phyloP scores from a whole-genome alignment of 2,113 vertebrate species.

The Isurus oxyrinchus region DNA sequence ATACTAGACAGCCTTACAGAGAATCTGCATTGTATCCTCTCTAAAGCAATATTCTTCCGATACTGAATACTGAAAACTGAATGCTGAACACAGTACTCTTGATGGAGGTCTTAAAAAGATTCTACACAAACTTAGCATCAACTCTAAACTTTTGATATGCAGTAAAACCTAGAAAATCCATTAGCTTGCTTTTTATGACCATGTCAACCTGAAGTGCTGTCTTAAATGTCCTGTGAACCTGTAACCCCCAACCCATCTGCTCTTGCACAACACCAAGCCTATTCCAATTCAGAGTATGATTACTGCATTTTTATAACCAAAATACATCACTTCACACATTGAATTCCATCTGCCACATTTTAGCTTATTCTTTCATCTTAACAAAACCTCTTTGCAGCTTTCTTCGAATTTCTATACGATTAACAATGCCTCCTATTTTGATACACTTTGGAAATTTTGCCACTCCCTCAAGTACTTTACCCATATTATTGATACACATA shows the following conservation, averaged over 20 bases:
- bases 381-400: neutral
- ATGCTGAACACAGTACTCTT: neutral
- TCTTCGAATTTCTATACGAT: neutral
- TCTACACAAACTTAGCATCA: neutral
- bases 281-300: neutral
- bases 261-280: neutral
- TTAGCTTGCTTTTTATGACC: neutral
- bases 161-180: neutral
- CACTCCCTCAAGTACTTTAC: neutral
- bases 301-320: neutral
- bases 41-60: neutral
- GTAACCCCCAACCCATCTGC: neutral
- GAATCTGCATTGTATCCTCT: neutral
- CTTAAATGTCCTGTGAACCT: neutral
- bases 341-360: neutral
- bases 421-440: neutral
- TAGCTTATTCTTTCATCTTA: neutral
- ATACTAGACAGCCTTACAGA: too few relatives aligned
- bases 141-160: neutral
- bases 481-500: neutral
- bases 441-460: neutral
- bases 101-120: neutral
- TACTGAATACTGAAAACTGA: neutral
- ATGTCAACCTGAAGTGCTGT: neutral
- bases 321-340: neutral